A percentile compares a stretch with the other conserved stretches of the same genome.
These are phyloP conservation scores for Hyles lineata DNA, from an alignment of 2,888 invertebrate genomes.

Conservation along the genomic window DNA sequence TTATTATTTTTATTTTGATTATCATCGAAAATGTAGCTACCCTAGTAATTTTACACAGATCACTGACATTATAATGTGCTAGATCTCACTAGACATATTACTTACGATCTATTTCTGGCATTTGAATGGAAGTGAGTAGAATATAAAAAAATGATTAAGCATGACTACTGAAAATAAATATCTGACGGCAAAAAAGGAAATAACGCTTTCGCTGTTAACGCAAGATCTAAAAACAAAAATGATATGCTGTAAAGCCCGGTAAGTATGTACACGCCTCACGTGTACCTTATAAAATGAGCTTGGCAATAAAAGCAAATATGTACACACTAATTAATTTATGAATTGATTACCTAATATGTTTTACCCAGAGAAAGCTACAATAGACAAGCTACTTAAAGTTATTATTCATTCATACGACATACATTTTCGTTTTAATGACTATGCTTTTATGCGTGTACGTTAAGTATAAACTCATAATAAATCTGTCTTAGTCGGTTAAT, in stretches of 20 bases:
- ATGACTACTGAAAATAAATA: neutral
- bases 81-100: too few relatives aligned
- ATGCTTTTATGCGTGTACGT: neutral
- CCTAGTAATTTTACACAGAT: too few relatives aligned
- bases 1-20: too few relatives aligned
- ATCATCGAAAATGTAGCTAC: too few relatives aligned
- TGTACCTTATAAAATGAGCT: neutral
- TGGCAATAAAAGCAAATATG: neutral
- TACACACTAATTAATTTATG: neutral
- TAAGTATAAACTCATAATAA: neutral
- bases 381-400: neutral
- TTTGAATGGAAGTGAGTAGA: neutral
- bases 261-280: neutral
- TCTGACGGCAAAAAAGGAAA: neutral
- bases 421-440: neutral
- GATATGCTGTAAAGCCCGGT: neutral
- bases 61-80: too few relatives aligned
- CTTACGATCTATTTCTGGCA: neutral
- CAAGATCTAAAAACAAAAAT: neutral
- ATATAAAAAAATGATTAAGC: neutral
- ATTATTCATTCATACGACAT: neutral
- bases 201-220: neutral
- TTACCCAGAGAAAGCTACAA: neutral
- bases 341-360: neutral
- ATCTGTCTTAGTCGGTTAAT: neutral